phyloP scores from a whole-genome alignment of 1,140 invertebrate genomes.

The Cydia pomonella region DNA sequence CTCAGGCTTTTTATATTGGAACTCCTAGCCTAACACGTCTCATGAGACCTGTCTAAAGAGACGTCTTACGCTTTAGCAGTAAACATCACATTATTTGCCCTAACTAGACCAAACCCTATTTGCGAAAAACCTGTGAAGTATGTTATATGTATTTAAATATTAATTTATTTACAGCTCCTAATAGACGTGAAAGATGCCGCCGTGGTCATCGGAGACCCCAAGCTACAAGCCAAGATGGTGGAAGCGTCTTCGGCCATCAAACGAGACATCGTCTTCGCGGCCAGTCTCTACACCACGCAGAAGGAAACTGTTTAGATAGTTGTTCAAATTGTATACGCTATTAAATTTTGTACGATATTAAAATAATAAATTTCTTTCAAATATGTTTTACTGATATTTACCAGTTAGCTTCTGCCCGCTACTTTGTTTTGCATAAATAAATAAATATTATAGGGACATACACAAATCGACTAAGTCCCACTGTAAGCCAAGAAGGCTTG shows the following conservation, averaged over 20 bases:
- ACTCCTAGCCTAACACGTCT: too few relatives aligned
- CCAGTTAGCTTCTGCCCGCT: background rate
- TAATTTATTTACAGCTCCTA: conserved; percentile 81
- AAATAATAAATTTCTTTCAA: background rate
- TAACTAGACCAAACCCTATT: too few relatives aligned
- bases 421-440: too few relatives aligned
- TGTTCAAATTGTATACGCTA: background rate
- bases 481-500: too few relatives aligned
- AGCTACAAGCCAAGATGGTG: conserved; percentile 96
- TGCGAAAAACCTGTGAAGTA: too few relatives aligned
- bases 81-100: too few relatives aligned
- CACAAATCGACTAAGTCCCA: too few relatives aligned
- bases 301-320: conserved; percentile 50
- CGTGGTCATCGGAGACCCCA: conserved; percentile 94
- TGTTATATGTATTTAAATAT: background rate
- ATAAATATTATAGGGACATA: too few relatives aligned
- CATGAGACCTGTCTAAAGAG: too few relatives aligned
- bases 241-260: conserved; percentile 96
- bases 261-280: conserved; percentile 98
- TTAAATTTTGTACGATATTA: background rate
- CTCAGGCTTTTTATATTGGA: too few relatives aligned
- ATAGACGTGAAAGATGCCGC: conserved; percentile 96
- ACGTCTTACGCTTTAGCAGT: too few relatives aligned
- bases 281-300: conserved; percentile 93
- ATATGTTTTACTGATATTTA: background rate